phyloP scores from a whole-genome alignment of 2,113 vertebrate genomes.

The Toxostoma redivivum region DNA sequence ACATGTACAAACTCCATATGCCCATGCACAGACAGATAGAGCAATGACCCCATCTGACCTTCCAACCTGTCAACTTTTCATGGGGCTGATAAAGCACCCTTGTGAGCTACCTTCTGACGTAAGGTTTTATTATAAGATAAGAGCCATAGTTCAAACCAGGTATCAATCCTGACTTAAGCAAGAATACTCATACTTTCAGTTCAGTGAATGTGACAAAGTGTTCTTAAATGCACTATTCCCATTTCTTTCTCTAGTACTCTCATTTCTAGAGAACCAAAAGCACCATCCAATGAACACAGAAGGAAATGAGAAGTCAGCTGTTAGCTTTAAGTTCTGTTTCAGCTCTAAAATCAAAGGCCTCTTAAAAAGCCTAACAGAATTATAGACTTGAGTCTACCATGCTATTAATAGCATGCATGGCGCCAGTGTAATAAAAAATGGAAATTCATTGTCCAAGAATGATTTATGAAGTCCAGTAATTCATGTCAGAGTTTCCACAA shows the following conservation, averaged over 20 bases:
- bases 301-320: background rate
- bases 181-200: background rate
- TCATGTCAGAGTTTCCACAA: constrained; percentile 24
- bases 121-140: background rate
- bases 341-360: constrained; percentile 10
- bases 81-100: background rate
- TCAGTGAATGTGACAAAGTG: background rate
- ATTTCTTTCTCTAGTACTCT: background rate
- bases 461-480: constrained; percentile 22
- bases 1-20: accelerated
- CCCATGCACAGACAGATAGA: background rate
- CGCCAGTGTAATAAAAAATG: constrained; percentile 34
- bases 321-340: background rate
- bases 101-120: background rate
- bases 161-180: background rate
- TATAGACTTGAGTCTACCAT: background rate
- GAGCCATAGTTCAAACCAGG: background rate
- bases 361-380: constrained; percentile 13
- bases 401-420: constrained; percentile 9
- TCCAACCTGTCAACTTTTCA: background rate
- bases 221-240: background rate
- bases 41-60: background rate
- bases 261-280: background rate
- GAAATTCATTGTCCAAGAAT: background rate
- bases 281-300: background rate